Evolutionary conservation across 2,113 vertebrate genomes (phyloP).

Genomic region (Jacana jacana): DNA sequence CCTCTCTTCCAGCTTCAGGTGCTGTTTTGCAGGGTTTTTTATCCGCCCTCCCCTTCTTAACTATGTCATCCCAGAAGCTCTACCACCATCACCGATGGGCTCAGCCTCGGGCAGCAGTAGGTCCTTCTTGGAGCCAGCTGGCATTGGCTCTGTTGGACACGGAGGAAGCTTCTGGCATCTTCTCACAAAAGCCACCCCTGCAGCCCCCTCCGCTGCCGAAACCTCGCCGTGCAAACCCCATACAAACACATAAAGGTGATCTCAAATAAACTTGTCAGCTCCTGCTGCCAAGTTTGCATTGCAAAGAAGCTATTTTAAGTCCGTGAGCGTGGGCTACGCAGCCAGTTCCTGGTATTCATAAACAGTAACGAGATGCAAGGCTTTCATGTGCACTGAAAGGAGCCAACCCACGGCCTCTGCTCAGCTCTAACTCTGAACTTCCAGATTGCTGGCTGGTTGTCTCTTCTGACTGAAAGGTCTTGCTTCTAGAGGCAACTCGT

Average conservation of each 20-base stretch:
- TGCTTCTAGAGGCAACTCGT: neutral
- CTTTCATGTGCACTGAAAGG: neutral
- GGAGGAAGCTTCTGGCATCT: neutral
- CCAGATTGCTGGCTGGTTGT: neutral
- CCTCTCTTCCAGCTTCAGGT: neutral
- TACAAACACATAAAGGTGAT: neutral
- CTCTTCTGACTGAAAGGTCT: neutral
- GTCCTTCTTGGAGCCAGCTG: neutral
- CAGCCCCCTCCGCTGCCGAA: neutral
- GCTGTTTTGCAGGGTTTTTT: neutral
- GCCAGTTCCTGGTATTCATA: neutral
- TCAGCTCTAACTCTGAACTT: conserved; percentile 30
- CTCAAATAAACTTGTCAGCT: neutral
- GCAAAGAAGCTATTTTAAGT: conserved; percentile 7
- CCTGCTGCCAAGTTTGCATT: neutral
- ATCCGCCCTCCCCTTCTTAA: neutral
- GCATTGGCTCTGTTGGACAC: neutral
- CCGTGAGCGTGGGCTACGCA: neutral
- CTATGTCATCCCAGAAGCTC: neutral
- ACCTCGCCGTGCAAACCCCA: neutral
- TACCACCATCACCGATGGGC: neutral
- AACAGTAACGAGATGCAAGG: neutral
- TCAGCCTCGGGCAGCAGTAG: neutral
- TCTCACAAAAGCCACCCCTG: neutral
- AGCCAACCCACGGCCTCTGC: neutral